Percentiles rank a stretch among this genome's conserved stretches.
phyloP scores from a whole-genome alignment of 1,140 invertebrate genomes.

The Pachypsylla venusta region DNA sequence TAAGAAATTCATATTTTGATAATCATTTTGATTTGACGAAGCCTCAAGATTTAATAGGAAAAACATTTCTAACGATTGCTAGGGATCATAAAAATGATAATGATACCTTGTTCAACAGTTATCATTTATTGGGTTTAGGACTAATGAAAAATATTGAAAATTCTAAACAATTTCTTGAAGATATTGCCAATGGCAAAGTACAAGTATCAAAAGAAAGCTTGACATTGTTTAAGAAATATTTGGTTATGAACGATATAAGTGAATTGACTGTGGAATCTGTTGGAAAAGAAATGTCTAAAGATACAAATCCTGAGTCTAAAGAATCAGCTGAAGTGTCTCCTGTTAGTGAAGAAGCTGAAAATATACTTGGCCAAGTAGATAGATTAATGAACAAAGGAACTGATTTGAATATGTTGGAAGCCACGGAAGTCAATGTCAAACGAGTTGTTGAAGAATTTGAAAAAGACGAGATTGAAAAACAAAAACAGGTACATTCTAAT shows the following conservation, averaged over 20 bases:
- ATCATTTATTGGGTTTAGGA: constrained; percentile 47
- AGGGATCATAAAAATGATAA: constrained; percentile 28
- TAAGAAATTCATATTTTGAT: constrained; percentile 69
- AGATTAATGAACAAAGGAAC: constrained; percentile 24
- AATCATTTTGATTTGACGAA: constrained; percentile 72
- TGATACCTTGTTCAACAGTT: constrained; percentile 42
- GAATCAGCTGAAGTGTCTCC: constrained; percentile 23
- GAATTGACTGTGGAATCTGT: constrained; percentile 1
- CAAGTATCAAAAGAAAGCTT: constrained; percentile 33
- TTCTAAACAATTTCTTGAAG: constrained; percentile 32
- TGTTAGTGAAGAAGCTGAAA: constrained; percentile 26
- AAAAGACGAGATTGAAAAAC: constrained; percentile 36
- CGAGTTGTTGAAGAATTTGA: constrained; percentile 35
- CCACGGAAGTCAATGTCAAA: constrained; percentile 37
- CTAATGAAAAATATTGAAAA: constrained; percentile 50
- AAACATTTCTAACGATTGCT: constrained; percentile 52
- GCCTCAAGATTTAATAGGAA: constrained; percentile 50
- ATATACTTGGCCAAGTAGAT: constrained; percentile 8
- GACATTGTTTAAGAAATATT: constrained; percentile 29
- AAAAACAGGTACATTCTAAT: constrained; percentile 40
- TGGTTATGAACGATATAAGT: constrained; percentile 22
- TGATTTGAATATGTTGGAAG: constrained; percentile 27
- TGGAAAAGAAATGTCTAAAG: constrained; percentile 22
- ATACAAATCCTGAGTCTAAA: constrained; percentile 18
- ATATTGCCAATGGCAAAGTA: constrained; percentile 27